These are phyloP conservation scores for Melanerpes aurifrons DNA, from an alignment of 2,113 vertebrate genomes.

Conservation along the genomic window DNA sequence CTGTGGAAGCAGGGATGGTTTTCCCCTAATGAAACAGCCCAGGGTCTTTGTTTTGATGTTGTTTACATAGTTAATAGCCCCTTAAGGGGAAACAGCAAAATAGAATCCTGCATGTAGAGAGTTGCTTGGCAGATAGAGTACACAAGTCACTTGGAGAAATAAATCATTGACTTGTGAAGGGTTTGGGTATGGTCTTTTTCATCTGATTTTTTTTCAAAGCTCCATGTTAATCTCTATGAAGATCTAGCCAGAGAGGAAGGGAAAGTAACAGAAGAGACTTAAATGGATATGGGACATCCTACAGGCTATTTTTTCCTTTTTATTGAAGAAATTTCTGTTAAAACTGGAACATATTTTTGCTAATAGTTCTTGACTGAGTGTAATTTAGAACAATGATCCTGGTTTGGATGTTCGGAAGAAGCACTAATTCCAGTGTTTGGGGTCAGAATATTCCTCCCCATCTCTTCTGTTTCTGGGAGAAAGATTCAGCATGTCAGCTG, in stretches of 20 bases:
- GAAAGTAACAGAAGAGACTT: neutral
- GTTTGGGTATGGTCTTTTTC: neutral
- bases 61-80: constrained; percentile 59
- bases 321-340: neutral
- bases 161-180: neutral
- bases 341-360: neutral
- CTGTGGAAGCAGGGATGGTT: constrained; percentile 42
- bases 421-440: neutral
- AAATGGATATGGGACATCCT: neutral
- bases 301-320: neutral
- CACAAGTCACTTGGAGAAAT: neutral
- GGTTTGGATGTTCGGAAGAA: neutral
- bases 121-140: neutral
- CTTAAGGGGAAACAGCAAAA: constrained; percentile 24
- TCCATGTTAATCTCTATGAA: neutral
- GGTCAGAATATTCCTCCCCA: neutral
- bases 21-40: constrained; percentile 37
- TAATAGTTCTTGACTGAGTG: neutral
- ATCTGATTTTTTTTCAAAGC: neutral
- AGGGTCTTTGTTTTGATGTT: constrained; percentile 44
- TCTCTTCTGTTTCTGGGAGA: neutral
- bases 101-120: neutral
- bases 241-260: neutral
- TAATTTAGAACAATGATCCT: neutral
- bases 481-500: neutral